phyloP scores from a whole-genome alignment of 2,797 vertebrate species.

The Poeciliopsis turneri region DNA sequence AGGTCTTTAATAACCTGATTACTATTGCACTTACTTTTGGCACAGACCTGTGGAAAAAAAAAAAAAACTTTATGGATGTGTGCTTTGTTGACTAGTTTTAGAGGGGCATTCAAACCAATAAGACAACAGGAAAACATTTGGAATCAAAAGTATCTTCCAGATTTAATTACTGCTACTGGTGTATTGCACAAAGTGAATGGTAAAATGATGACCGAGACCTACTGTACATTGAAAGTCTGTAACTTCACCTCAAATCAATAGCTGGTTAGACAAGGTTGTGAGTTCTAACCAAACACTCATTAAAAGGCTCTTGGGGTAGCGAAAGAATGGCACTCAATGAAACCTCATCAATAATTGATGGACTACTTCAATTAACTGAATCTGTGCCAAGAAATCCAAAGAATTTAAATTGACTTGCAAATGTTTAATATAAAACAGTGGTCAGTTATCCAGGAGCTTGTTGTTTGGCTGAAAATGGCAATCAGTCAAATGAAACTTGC shows the following conservation, averaged over 20 bases:
- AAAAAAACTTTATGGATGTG: not conserved
- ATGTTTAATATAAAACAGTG: not conserved
- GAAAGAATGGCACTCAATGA: not conserved
- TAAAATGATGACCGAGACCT: not conserved
- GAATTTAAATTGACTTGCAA: not conserved
- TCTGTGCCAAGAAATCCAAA: not conserved
- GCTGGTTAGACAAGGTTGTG: not conserved
- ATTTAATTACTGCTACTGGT: not conserved
- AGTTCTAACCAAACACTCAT: not conserved
- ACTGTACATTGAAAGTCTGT: not conserved
- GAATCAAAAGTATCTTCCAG: not conserved
- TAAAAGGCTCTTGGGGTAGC: not conserved
- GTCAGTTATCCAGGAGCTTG: slow-evolving; percentile 5
- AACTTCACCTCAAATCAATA: not conserved
- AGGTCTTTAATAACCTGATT: not conserved
- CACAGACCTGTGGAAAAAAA: slow-evolving; percentile 22
- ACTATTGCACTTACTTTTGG: not conserved
- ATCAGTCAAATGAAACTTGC: not conserved
- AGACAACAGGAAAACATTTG: slow-evolving; percentile 7
- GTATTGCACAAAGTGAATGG: not conserved
- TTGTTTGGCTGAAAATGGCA: not conserved
- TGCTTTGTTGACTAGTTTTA: slow-evolving; percentile 5
- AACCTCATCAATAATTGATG: not conserved
- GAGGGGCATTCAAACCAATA: slow-evolving; percentile 14
- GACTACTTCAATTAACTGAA: not conserved